phyloP scores from a whole-genome alignment of 1,140 invertebrate species.

The Popillia japonica region DNA sequence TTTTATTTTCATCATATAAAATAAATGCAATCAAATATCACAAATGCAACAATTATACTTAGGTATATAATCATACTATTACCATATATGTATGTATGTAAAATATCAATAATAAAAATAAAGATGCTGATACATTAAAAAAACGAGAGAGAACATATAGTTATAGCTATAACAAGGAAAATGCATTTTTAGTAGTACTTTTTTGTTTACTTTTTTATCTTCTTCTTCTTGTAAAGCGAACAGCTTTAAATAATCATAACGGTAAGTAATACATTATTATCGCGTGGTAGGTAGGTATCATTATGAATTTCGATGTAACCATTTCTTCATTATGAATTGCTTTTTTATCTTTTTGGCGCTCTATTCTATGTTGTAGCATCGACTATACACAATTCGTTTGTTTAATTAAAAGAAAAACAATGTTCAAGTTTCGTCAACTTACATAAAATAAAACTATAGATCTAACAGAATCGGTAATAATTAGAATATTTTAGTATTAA shows the following conservation, averaged over 20 bases:
- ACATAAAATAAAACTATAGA: no score
- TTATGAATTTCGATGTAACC: conserved; percentile 27
- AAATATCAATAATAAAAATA: background rate
- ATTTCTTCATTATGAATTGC: background rate
- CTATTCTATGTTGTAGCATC: conserved; percentile 9
- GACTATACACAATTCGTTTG: conserved; percentile 9
- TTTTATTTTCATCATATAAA: background rate
- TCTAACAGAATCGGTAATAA: no score
- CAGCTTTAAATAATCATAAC: conserved; percentile 13
- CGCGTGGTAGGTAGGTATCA: background rate
- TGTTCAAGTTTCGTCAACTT: no score
- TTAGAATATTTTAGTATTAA: no score
- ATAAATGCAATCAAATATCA: conserved; percentile 29
- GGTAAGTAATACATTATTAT: background rate
- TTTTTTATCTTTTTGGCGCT: no score
- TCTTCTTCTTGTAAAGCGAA: background rate
- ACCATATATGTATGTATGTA: background rate
- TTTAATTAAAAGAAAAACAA: no score
- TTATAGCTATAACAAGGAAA: background rate
- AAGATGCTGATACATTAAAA: background rate
- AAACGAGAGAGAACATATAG: background rate
- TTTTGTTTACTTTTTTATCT: background rate
- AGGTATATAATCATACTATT: background rate
- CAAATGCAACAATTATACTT: conserved; percentile 19
- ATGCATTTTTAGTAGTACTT: background rate